A percentile compares a stretch with the other conserved stretches of the same genome.
These are phyloP conservation scores for Hippopotamyrus pictus DNA, from an alignment of 2,797 vertebrate genomes.

Conservation along the genomic window DNA sequence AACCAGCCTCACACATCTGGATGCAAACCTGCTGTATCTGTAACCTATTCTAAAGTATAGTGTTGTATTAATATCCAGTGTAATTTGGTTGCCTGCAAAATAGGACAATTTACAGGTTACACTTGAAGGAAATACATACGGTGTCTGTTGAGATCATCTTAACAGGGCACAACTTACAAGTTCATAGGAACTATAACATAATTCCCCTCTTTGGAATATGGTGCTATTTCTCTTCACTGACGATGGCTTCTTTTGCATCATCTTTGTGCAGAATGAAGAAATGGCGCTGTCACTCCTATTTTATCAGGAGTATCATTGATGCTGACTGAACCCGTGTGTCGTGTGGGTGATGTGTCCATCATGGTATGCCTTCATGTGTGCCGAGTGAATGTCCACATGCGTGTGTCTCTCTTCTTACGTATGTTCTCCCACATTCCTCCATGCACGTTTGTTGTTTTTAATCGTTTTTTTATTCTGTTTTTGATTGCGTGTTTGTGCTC, in stretches of 20 bases:
- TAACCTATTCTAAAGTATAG: neutral
- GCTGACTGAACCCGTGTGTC: neutral
- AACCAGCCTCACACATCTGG: neutral
- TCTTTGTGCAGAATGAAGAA: neutral
- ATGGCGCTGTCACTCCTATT: neutral
- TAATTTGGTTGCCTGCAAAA: neutral
- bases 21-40: neutral
- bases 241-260: neutral
- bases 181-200: neutral
- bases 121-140: neutral
- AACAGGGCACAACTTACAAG: neutral
- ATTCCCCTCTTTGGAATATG: neutral
- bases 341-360: neutral
- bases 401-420: neutral
- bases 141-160: neutral
- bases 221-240: neutral
- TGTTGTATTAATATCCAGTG: neutral
- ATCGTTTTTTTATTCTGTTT: neutral
- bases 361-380: neutral
- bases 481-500: neutral
- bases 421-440: neutral
- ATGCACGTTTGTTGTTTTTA: neutral
- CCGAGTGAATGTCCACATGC: neutral
- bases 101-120: neutral
- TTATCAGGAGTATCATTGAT: neutral